Base-by-base conservation (phyloP, 2,888 invertebrate species). In the Epinotia demarniana region DNA sequence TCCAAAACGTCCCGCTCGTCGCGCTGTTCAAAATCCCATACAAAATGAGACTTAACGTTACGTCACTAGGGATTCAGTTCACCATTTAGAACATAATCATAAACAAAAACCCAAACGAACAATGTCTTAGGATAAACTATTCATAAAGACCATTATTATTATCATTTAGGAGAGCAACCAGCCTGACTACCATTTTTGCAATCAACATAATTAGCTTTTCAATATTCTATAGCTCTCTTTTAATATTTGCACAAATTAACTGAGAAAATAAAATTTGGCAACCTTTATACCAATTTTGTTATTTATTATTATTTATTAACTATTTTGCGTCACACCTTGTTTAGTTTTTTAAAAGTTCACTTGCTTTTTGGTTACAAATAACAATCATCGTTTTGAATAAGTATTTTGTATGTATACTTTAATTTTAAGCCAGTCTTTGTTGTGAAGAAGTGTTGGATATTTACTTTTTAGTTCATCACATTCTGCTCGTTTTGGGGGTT, bases 391-490 rank as follows among this genome's bases (percentile, higher is more conserved):
- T 55, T 53, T 60, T 6, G 66, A 18, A 57, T 64, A 61, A 66
- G 53, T 18, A 77, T 79, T 80, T 78, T 80, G 80, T 0, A 80
- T 23, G 64, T 53, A 79, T 1, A 79, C 79, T 60, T 80, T 80
- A 57, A 80, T 79, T 77, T 79, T 80, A 18, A 80, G 72, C 79
- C 80, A 79, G 53, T 79, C 76, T 18, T 80, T 80, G n/a, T 80
- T 79, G 1, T 77, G 39, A 57, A 80, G 73, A 23, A 79, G 49
- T 53, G 33, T 39, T 16, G 72, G 6, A 69, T 78, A 68, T 76
- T 68, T 16, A 18, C 72, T n/a, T 75, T 75, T 77, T 73, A 81
- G 53, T 71, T 69, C 27, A 1, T 80, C 81, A 66, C 81, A 81
- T 77, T 81, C 79, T 27, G 49, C 16, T 33, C 79, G 64, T 80